A percentile compares a stretch with the other conserved stretches of the same genome.
These are phyloP conservation scores for Aphrophora alni DNA, from an alignment of 2,888 invertebrate species.

Conservation along the genomic window DNA sequence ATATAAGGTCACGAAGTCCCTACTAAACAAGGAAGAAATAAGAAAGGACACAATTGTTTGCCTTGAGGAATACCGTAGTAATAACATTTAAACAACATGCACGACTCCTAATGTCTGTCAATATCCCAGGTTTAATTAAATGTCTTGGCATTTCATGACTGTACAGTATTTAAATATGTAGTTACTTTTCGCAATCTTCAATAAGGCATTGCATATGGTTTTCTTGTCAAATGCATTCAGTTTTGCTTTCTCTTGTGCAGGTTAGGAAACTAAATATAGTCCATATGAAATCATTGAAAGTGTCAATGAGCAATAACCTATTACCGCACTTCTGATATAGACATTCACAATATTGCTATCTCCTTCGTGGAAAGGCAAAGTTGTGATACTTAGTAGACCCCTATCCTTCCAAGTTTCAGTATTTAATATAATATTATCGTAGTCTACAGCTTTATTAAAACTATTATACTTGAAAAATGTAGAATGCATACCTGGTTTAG, in stretches of 20 bases:
- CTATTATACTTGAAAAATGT: too few species aligned
- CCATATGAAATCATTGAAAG: too few species aligned
- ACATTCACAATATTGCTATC: too few species aligned
- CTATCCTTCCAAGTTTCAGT: too few species aligned
- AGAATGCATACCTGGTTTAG: too few species aligned
- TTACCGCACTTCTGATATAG: too few species aligned
- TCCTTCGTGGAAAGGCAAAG: too few species aligned
- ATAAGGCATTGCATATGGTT: background rate
- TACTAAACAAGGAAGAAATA: background rate
- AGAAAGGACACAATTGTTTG: background rate
- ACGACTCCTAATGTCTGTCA: background rate
- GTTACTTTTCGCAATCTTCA: background rate
- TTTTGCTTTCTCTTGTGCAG: background rate
- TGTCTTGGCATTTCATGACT: background rate
- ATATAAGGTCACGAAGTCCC: background rate
- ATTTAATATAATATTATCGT: too few species aligned
- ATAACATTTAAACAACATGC: background rate
- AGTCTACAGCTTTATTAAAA: too few species aligned
- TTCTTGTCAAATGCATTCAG: background rate
- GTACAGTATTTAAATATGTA: background rate
- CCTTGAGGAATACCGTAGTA: constrained; percentile 2
- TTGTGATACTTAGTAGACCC: too few species aligned
- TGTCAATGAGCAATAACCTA: too few species aligned
- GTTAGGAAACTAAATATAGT: background rate
- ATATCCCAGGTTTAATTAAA: background rate